phyloP scores from a whole-genome alignment of 2,888 invertebrate species.

The Pandemis cinnamomeana region DNA sequence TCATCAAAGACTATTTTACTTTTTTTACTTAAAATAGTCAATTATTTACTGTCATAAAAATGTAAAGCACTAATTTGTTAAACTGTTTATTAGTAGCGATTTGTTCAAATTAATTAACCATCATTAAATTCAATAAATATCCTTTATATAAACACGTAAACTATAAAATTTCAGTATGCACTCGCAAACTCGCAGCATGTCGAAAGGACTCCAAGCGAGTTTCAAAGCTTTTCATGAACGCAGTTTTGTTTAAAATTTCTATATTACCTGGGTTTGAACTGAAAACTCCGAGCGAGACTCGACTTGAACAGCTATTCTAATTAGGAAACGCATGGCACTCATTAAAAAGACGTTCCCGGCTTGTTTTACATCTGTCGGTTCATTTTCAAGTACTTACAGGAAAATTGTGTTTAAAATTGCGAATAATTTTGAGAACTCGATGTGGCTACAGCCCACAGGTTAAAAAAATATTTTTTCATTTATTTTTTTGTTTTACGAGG shows the following conservation, averaged over 20 bases:
- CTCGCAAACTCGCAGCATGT: neutral
- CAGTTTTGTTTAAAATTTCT: slow-evolving; percentile 6
- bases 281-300: neutral
- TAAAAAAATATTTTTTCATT: too few species aligned
- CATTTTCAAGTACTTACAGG: slow-evolving; percentile 15
- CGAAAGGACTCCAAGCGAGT: slow-evolving; percentile 1
- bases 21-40: too few species aligned
- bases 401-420: slow-evolving; percentile 9
- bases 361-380: slow-evolving; percentile 27
- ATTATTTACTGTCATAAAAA: too few species aligned
- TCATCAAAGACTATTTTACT: too few species aligned
- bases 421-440: neutral
- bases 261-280: neutral
- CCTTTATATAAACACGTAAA: neutral
- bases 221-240: slow-evolving; percentile 15
- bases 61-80: too few species aligned
- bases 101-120: neutral
- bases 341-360: slow-evolving; percentile 29
- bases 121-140: neutral
- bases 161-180: neutral
- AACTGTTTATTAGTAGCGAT: too few species aligned
- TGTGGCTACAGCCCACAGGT: neutral
- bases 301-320: slow-evolving; percentile 21
- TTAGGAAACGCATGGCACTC: slow-evolving; percentile 36
- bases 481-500: too few species aligned